Base-by-base conservation (phyloP, 1,140 invertebrate genomes). In the Temnothorax nylanderi region DNA sequence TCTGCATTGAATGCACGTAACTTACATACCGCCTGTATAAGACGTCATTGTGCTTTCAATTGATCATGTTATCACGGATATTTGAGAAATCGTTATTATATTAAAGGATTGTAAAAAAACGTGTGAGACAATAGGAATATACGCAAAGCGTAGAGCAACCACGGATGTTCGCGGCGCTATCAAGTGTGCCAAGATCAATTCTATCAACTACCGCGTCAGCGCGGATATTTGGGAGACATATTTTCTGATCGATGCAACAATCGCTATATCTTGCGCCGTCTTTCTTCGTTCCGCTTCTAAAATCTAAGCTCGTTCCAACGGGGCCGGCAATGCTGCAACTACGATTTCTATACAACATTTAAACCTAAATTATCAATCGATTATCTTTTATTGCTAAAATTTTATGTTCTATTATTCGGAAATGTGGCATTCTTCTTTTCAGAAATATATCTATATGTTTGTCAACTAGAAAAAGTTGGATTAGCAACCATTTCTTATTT, bases 151-250 rank as follows among this genome's bases (percentile, higher is more conserved):
- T 58, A 82, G 64, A 44, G 37, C 13, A 69, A 72, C 18, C n/a
- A 44, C n/a, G 32, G 67, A 21, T 44, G 18, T 32, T 82, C 13
- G 11, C n/a, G 37, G 41, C 16, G 37, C 41, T 26, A 32, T 34
- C 41, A 62, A 47, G 49, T 49, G 56, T 34, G 32, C n/a, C 11
- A 60, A n/a, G 34, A 77, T 49, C 34, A 74, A 47, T 69, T 65
- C 44, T 8, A 34, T 26, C 26, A 56, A 71, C 18, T 71, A 16
- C 62, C 74, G 71, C n/a, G 65, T 72, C 18, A 84, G 10, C 26
- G 62, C 37, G 51, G 76, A 88, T 69, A 93, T 87, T 92, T 94
- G 93, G 94, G 94, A 95, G 94, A 95, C 94, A 95, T 94, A 95
- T 95, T 95, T 95, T 95, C 94, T 95, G 94, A 95, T 92, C 87